phyloP scores from a whole-genome alignment of 2,888 invertebrate species.

The Eucriotettix oculatus region DNA sequence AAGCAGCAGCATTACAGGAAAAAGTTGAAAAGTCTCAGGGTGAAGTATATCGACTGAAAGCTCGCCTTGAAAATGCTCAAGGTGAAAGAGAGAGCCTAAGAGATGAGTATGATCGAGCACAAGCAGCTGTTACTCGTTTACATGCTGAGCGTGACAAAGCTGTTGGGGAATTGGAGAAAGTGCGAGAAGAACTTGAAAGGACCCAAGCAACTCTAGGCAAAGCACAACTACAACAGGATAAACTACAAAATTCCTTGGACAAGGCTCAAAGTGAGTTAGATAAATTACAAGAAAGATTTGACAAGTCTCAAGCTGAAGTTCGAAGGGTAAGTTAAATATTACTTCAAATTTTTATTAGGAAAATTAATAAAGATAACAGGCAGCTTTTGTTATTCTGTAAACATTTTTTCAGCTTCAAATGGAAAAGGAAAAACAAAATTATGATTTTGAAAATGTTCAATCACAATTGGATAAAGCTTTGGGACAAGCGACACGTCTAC shows the following conservation, averaged over 20 bases:
- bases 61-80: constrained; percentile 86
- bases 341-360: constrained; percentile 1
- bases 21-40: constrained; percentile 57
- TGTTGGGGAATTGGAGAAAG: constrained; percentile 67
- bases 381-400: neutral
- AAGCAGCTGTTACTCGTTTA: constrained; percentile 64
- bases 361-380: neutral
- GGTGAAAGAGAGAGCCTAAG: constrained; percentile 84
- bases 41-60: constrained; percentile 85
- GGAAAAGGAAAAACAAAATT: constrained; percentile 79
- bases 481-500: constrained; percentile 70
- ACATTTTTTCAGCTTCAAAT: constrained; percentile 37
- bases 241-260: constrained; percentile 73
- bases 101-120: constrained; percentile 79
- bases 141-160: constrained; percentile 82
- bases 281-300: constrained; percentile 73
- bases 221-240: constrained; percentile 81
- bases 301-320: constrained; percentile 65
- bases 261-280: constrained; percentile 82
- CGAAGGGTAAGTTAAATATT: constrained; percentile 45
- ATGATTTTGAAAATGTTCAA: constrained; percentile 80
- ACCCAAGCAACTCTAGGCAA: constrained; percentile 80
- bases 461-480: constrained; percentile 82
- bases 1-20: constrained; percentile 73
- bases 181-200: constrained; percentile 73